phyloP scores from a whole-genome alignment of 2,888 invertebrate genomes.

The Girardia tigrina region DNA sequence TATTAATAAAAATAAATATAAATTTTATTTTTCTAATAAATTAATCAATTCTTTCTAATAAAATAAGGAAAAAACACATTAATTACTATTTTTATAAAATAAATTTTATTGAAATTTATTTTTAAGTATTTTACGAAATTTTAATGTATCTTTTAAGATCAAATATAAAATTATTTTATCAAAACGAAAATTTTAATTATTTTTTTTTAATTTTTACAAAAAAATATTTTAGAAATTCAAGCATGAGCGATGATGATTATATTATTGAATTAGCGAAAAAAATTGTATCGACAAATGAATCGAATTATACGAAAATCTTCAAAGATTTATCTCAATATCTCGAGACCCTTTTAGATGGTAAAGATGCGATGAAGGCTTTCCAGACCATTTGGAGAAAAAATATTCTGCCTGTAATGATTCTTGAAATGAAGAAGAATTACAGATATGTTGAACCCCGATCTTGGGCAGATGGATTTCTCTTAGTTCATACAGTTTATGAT shows the following conservation, averaged over 20 bases:
- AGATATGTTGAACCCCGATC: constrained; percentile 42
- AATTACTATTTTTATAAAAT: no score
- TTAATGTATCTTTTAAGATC: no score
- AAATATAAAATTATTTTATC: no score
- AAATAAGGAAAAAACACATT: no score
- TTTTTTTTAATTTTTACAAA: no score
- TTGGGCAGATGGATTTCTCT: constrained; percentile 45
- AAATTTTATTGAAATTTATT: no score
- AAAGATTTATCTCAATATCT: neutral
- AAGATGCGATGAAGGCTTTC: constrained; percentile 40
- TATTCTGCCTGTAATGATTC: constrained; percentile 43
- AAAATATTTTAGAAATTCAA: no score
- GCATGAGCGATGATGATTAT: constrained; percentile 14
- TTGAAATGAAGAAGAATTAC: constrained; percentile 47
- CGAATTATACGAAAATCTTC: constrained; percentile 7
- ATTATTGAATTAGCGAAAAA: constrained; percentile 25
- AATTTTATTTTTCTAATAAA: no score
- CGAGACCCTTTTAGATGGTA: constrained; percentile 37
- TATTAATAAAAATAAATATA: no score
- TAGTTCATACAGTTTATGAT: constrained; percentile 39
- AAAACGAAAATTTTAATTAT: no score
- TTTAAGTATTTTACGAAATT: no score
- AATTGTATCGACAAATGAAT: constrained; percentile 19
- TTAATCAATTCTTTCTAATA: no score
- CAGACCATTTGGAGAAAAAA: constrained; percentile 45